Evolutionary conservation across 2,888 invertebrate genomes (phyloP).

Genomic region (Monochamus alternatus): DNA sequence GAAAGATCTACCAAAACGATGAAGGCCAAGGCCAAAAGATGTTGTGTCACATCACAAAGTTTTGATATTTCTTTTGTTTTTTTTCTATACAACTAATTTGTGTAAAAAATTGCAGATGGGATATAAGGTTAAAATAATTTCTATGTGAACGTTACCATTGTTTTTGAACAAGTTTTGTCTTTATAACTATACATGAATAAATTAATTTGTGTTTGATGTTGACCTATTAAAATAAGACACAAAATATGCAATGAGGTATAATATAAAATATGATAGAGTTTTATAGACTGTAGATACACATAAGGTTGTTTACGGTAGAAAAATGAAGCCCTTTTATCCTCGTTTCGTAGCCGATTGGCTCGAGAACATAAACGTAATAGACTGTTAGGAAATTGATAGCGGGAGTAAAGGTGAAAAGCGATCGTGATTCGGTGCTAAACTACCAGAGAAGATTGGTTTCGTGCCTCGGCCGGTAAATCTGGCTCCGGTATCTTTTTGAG

Average conservation of each 20-base stretch:
- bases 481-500: constrained; percentile 42
- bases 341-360: constrained; percentile 64
- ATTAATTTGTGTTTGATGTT: background rate
- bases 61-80: too few species aligned
- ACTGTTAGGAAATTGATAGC: constrained; percentile 66
- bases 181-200: too few species aligned
- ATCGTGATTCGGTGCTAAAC: constrained; percentile 65
- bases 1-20: too few species aligned
- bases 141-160: too few species aligned
- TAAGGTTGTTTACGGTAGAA: constrained; percentile 62
- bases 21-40: too few species aligned
- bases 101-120: too few species aligned
- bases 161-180: too few species aligned
- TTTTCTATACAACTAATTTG: too few species aligned
- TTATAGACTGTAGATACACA: constrained; percentile 41
- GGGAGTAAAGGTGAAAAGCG: constrained; percentile 67
- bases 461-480: constrained; percentile 55
- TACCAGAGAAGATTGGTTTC: constrained; percentile 65
- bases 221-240: constrained; percentile 16
- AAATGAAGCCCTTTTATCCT: constrained; percentile 66
- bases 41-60: too few species aligned
- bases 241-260: constrained; percentile 24
- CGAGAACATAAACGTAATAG: constrained; percentile 66
- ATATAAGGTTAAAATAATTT: too few species aligned
- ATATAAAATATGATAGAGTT: constrained; percentile 34